Percentiles rank a stretch among this genome's conserved stretches.
phyloP scores from a whole-genome alignment of 2,113 vertebrate species.

The Cyrtonyx montezumae region DNA sequence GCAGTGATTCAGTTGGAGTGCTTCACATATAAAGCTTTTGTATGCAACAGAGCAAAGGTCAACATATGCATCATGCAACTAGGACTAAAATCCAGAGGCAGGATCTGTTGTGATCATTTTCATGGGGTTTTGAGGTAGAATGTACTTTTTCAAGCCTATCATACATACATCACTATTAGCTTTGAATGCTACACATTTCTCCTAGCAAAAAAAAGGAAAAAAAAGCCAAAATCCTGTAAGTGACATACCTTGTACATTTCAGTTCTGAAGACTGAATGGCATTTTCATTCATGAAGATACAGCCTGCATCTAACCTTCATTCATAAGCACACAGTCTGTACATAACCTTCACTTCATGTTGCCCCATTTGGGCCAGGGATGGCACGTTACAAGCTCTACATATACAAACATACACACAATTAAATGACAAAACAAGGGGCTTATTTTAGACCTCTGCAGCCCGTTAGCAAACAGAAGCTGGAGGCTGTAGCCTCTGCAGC shows the following conservation, averaged over 20 bases:
- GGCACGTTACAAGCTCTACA: neutral
- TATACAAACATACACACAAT: accelerated
- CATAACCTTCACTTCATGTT: accelerated
- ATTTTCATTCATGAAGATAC: neutral
- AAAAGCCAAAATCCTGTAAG: neutral
- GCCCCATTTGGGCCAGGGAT: neutral
- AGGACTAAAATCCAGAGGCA: neutral
- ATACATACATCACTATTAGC: neutral
- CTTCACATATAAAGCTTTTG: neutral
- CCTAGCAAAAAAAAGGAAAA: neutral
- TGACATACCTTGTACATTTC: neutral
- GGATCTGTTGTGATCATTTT: neutral
- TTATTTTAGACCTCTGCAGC: neutral
- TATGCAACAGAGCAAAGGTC: neutral
- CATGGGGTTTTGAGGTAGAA: neutral
- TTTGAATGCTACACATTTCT: neutral
- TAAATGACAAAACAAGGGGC: accelerated
- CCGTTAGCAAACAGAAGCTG: neutral
- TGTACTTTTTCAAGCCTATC: neutral
- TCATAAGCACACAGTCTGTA: neutral
- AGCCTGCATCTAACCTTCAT: too few relatives aligned
- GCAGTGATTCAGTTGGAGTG: constrained; percentile 20
- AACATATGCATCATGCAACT: neutral
- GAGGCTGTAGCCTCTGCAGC: neutral
- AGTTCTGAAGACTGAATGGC: neutral